Evolutionary conservation across 1,140 invertebrate genomes (phyloP), one percentile per base, ranked within the genome.

Genomic region (Bombus terrestris): DNA sequence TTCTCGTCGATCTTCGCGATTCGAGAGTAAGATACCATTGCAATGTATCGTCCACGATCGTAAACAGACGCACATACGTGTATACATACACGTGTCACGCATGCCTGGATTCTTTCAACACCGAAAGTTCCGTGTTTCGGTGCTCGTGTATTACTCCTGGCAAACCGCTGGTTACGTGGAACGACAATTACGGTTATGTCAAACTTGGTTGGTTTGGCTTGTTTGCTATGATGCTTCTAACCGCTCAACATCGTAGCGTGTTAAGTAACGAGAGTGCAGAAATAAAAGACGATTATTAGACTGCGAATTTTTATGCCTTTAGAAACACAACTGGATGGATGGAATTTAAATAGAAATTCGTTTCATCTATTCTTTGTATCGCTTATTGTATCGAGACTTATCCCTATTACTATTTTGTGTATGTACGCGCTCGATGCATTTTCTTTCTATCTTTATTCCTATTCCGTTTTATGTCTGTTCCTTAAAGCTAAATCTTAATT

Each of bases 1-100:
- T 77, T 87, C 75, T 77, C 77, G 85, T 79, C 87, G 89, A 89
- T 87, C 85, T 25, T 77, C 25, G 81, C 73, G 85, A 90, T 89
- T 89, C 88, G 76, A 89, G 83, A 81, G 62, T 68, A 53, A 89
- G 88, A 89, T 88, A 86, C 37, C 76, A 76, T 76, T 80, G 66
- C 84, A n/a, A 80, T 66, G 71, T 76, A 89, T 77, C 81, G 77
- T 62, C 82, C 25, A 71, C 83, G 87, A 88, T 89, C 84, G 73
- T 28, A 32, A 69, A 43, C 53, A 57, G 1, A 1, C 35, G 43
- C 64, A 25, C 35, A 3, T 39, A 66, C 66, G 12, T 15, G 12
- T 47, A 37, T 22, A 43, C 28, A 1, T 39, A 25, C 4, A 39
- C 32, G 59, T 77, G 69, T 73, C 88, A 74, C 76, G 69, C 76